These are phyloP conservation scores for Seira ritae DNA, from an alignment of 2,888 invertebrate genomes.

Conservation along the genomic window DNA sequence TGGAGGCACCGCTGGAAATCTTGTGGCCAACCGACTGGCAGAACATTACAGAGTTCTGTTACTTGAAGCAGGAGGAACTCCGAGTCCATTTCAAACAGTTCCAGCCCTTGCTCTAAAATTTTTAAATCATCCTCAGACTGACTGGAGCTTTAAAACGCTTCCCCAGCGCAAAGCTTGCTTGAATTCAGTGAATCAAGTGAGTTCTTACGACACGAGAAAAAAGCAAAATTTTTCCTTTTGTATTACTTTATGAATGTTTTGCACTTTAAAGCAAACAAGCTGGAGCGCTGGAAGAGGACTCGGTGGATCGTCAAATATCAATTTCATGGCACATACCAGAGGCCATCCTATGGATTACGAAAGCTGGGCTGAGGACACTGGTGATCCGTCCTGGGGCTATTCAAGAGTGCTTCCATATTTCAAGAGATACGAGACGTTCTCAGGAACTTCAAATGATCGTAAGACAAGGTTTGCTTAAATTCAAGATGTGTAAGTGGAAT, in stretches of 20 bases:
- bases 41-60: neutral
- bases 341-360: conserved; percentile 28
- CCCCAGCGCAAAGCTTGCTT: neutral
- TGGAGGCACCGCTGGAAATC: neutral
- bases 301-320: neutral
- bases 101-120: neutral
- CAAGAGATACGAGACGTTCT: conserved; percentile 75
- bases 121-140: neutral
- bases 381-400: conserved; percentile 91
- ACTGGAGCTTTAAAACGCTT: neutral
- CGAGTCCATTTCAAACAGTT: neutral
- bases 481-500: neutral
- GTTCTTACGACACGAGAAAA: too few species aligned
- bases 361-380: conserved; percentile 27
- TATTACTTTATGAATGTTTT: too few species aligned
- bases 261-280: neutral
- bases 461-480: too few species aligned
- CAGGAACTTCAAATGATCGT: conserved; percentile 25
- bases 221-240: too few species aligned
- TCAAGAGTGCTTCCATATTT: conserved; percentile 89
- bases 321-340: neutral
- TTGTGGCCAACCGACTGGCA: conserved; percentile 5
- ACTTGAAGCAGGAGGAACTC: conserved; percentile 27
- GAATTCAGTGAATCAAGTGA: neutral
- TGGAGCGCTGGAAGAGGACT: neutral